Conservation (phyloP, 2,797 vertebrate genomes). For the Staurois parvus region DNA sequence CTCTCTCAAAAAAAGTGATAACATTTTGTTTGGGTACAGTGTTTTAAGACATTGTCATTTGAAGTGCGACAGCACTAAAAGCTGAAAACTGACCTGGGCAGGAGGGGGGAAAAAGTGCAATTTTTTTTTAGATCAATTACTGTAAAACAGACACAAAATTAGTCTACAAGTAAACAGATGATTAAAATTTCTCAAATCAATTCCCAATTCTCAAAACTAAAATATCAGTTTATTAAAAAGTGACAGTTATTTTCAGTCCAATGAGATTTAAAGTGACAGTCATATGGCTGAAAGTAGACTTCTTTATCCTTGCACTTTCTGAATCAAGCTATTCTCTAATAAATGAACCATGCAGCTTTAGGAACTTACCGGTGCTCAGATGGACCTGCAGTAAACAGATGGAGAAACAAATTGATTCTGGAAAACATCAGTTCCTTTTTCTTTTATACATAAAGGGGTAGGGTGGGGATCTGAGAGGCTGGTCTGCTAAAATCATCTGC, state of each 20-base stretch:
- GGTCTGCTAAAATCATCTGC: conserved; percentile 4
- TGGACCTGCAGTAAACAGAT: conserved; percentile 1
- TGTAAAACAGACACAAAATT: too few relatives aligned
- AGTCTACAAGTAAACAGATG: too few relatives aligned
- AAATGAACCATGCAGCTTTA: not conserved
- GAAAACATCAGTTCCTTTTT: not conserved
- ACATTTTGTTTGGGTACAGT: too few relatives aligned
- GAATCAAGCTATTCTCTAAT: not conserved
- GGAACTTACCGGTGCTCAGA: conserved; percentile 37
- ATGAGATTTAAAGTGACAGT: not conserved
- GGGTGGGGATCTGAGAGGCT: not conserved
- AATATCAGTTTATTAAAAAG: not conserved
- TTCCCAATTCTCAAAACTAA: too few relatives aligned
- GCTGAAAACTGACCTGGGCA: too few relatives aligned
- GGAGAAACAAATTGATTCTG: not conserved
- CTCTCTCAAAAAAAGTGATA: too few relatives aligned
- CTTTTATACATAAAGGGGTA: conserved; percentile 28
- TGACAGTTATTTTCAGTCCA: not conserved
- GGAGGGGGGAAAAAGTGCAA: too few relatives aligned
- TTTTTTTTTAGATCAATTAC: too few relatives aligned
- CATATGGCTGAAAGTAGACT: not conserved
- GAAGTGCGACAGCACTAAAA: too few relatives aligned
- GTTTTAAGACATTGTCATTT: too few relatives aligned
- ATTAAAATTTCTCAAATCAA: too few relatives aligned
- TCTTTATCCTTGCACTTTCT: not conserved